Percentiles rank a stretch among this genome's conserved stretches.
These are phyloP conservation scores for Hyppa rectilinea DNA, from an alignment of 2,888 invertebrate species.

Conservation along the genomic window DNA sequence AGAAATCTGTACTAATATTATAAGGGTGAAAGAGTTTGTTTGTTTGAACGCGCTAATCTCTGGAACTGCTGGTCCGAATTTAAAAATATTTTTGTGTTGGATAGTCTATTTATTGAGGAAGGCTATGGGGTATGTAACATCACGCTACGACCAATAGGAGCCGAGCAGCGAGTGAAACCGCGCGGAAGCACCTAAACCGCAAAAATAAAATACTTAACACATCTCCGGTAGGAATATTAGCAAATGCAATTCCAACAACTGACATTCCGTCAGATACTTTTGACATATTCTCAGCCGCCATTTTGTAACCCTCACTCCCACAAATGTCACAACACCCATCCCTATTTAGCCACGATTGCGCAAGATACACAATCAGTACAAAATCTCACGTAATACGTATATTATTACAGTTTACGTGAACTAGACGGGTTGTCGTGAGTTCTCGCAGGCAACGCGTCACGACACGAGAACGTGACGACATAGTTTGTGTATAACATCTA, in stretches of 20 bases:
- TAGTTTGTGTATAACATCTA: conserved; percentile 37
- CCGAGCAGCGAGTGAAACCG: too few species aligned
- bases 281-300: conserved; percentile 12
- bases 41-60: too few species aligned
- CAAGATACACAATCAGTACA: conserved; percentile 53
- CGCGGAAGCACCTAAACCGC: too few species aligned
- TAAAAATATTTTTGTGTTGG: too few species aligned
- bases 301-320: conserved; percentile 5
- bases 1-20: too few species aligned
- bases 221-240: not conserved
- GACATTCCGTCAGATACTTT: not conserved
- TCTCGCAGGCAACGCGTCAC: conserved; percentile 52
- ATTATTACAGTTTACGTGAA: conserved; percentile 49
- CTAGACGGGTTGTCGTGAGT: conserved; percentile 56
- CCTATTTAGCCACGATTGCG: conserved; percentile 21
- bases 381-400: conserved; percentile 61
- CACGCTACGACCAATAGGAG: too few species aligned
- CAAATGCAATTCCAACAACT: not conserved
- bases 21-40: too few species aligned
- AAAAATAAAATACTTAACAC: too few species aligned
- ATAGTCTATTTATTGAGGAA: too few species aligned
- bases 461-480: conserved; percentile 60
- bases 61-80: too few species aligned
- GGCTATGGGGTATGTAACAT: too few species aligned
- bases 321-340: conserved; percentile 46